phyloP scores from a whole-genome alignment of 2,113 vertebrate species.

The Oxyruncus cristatus region DNA sequence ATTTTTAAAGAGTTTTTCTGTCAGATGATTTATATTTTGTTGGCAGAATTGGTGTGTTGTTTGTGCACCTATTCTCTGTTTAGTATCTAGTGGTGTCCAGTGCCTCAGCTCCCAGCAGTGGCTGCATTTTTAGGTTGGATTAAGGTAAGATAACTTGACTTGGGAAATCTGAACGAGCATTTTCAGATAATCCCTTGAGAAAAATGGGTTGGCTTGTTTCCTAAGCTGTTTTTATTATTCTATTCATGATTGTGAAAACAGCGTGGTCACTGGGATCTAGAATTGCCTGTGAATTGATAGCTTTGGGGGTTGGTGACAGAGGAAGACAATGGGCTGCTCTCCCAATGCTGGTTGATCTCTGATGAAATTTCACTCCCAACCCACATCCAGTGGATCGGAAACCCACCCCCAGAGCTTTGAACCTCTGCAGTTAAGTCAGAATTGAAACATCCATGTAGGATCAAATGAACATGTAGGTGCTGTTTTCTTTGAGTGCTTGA shows the following conservation, averaged over 20 bases:
- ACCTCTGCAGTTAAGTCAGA: neutral
- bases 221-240: neutral
- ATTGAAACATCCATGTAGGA: neutral
- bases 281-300: neutral
- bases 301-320: neutral
- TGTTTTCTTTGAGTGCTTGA: neutral
- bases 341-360: neutral
- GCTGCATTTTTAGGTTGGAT: neutral
- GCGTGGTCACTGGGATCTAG: neutral
- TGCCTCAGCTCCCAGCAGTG: neutral
- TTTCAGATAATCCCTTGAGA: neutral
- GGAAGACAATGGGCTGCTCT: neutral
- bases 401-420: neutral
- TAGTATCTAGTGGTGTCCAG: neutral
- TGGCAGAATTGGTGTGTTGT: neutral
- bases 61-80: neutral
- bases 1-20: neutral
- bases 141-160: neutral
- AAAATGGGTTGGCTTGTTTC: neutral
- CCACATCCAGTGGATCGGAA: neutral
- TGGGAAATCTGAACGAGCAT: neutral
- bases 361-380: neutral
- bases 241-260: neutral
- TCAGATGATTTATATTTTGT: neutral
- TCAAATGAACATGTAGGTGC: neutral